A percentile compares a stretch with the other conserved stretches of the same genome.
phyloP scores from a whole-genome alignment of 2,797 vertebrate genomes.

The Danionella dracula region DNA sequence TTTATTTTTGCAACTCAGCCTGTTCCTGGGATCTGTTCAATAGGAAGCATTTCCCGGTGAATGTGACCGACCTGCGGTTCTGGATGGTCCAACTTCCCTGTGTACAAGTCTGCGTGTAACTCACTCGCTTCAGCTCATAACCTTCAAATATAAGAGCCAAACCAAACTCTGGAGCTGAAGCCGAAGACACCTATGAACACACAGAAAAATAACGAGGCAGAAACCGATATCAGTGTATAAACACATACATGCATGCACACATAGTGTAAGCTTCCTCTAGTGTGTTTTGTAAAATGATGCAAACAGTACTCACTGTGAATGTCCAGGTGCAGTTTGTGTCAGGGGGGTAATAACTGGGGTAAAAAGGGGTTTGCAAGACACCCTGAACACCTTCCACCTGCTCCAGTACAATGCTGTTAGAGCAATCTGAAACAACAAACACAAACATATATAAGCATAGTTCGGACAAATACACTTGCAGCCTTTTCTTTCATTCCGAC shows the following conservation, averaged over 20 bases:
- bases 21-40: too few species aligned
- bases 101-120: slow-evolving; percentile 72
- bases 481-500: too few species aligned
- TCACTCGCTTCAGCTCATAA: slow-evolving; percentile 78
- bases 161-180: slow-evolving; percentile 73
- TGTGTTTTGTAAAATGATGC: background rate
- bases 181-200: slow-evolving; percentile 72
- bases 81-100: slow-evolving; percentile 90
- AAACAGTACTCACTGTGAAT: slow-evolving; percentile 71
- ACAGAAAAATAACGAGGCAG: background rate
- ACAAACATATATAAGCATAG: background rate
- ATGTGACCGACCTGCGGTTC: slow-evolving; percentile 74
- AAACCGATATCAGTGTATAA: background rate
- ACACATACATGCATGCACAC: background rate
- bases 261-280: background rate
- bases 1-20: too few species aligned
- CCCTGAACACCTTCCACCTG: slow-evolving; percentile 72
- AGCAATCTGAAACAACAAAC: slow-evolving; percentile 66
- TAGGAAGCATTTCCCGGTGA: too few species aligned
- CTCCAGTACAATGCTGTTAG: slow-evolving; percentile 67
- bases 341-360: slow-evolving; percentile 89
- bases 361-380: slow-evolving; percentile 78
- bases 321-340: slow-evolving; percentile 86
- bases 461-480: too few species aligned
- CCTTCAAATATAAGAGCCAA: slow-evolving; percentile 84